phyloP scores from a whole-genome alignment of 2,797 vertebrate genomes.

The Siniperca obscura region DNA sequence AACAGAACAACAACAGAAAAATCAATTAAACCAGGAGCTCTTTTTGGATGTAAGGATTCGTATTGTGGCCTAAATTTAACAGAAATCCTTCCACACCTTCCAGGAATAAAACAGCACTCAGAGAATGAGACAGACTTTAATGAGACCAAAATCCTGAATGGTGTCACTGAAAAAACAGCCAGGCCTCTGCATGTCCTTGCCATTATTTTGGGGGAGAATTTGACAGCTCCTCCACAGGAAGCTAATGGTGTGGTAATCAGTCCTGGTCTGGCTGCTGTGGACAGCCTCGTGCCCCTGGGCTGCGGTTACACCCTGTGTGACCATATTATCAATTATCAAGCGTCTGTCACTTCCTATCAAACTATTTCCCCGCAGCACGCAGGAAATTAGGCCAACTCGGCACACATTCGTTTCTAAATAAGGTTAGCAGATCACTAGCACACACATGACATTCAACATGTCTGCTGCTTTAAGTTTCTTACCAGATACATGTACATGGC shows the following conservation, averaged over 20 bases:
- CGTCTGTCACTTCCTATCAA: constrained; percentile 40
- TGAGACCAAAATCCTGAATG: not conserved
- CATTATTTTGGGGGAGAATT: constrained; percentile 8
- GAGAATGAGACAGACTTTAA: not conserved
- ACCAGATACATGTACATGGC: not conserved
- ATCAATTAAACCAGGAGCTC: constrained; percentile 26
- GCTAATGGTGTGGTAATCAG: constrained; percentile 18
- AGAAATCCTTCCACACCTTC: not conserved
- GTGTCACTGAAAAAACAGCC: not conserved
- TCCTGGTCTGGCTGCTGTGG: not conserved
- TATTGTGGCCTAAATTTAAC: not conserved
- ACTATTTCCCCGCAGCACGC: constrained; percentile 16
- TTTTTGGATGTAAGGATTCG: constrained; percentile 7
- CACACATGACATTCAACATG: not conserved
- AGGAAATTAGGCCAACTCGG: constrained; percentile 41
- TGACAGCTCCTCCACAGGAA: constrained; percentile 34
- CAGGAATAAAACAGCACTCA: not conserved
- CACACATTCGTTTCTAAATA: not conserved
- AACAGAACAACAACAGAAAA: not conserved
- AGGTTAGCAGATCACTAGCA: not conserved
- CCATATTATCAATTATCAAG: constrained; percentile 50
- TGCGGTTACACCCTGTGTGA: constrained; percentile 12
- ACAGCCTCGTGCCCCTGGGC: constrained; percentile 19
- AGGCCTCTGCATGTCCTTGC: not conserved
- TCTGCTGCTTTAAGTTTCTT: not conserved